Evolutionary conservation across 2,797 vertebrate species (phyloP).

Genomic region (Chromobotia macracanthus): DNA sequence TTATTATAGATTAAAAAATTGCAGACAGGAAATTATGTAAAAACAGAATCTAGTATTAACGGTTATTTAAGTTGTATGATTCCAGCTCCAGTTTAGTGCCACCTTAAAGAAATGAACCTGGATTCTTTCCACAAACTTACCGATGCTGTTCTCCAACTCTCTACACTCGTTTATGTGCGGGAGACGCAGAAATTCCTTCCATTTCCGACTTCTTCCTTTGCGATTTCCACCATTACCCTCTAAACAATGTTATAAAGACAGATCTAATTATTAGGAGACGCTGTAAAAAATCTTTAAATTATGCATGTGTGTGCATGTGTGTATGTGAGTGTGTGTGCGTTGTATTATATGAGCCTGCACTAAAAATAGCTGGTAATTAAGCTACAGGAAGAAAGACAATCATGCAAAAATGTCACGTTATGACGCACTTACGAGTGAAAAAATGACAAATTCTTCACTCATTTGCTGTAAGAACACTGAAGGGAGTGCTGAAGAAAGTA

Average conservation of each 20-base stretch:
- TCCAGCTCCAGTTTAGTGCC: no score
- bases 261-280: not conserved
- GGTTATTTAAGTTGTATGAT: no score
- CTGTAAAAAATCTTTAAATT: not conserved
- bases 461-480: not conserved
- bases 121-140: constrained; percentile 72
- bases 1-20: no score
- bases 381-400: not conserved
- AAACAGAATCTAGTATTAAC: no score
- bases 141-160: constrained; percentile 81
- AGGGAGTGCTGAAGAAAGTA: not conserved
- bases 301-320: not conserved
- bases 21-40: no score
- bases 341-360: not conserved
- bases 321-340: no score
- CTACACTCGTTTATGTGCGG: constrained; percentile 88
- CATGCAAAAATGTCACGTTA: no score
- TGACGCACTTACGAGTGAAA: no score
- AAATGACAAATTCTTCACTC: no score
- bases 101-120: no score
- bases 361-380: constrained; percentile 51
- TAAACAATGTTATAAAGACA: constrained; percentile 12
- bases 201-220: constrained; percentile 91
- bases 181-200: constrained; percentile 90
- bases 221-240: constrained; percentile 74